Percentiles rank a stretch among this genome's conserved stretches.
Evolutionary conservation across 92 coral and sea anemone genomes (phyloP).

Genomic region (Porites cylindrica): DNA sequence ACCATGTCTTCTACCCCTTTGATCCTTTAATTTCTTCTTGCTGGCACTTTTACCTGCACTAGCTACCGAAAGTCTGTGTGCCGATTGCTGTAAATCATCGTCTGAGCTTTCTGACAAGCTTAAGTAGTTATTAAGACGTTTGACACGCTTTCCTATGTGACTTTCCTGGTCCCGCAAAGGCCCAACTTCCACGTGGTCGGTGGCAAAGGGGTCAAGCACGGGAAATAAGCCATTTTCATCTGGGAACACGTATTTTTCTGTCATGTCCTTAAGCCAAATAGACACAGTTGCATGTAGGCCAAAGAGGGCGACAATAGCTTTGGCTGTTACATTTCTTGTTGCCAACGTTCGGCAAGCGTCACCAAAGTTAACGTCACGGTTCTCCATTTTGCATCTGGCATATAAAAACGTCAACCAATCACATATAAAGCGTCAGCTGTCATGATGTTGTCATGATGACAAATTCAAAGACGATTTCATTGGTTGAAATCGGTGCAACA

Average conservation of each 20-base stretch:
- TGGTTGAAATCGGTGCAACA: too few relatives aligned
- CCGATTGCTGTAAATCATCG: background rate
- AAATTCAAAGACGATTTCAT: too few relatives aligned
- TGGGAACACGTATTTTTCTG: conserved; percentile 1
- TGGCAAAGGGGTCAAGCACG: too few relatives aligned
- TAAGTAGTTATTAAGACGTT: background rate
- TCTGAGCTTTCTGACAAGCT: conserved; percentile 10
- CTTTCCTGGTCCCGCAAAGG: too few relatives aligned
- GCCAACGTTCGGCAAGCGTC: conserved; percentile 8
- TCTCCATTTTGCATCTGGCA: conserved; percentile 9
- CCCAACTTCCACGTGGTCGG: background rate
- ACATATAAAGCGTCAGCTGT: background rate
- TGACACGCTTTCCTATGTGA: too few relatives aligned
- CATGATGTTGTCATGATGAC: too few relatives aligned
- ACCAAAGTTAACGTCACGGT: background rate
- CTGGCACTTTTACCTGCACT: background rate
- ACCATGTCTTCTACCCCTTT: background rate
- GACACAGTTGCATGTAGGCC: background rate
- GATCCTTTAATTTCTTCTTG: background rate
- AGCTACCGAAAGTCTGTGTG: background rate
- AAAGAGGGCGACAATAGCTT: background rate
- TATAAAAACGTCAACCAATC: background rate
- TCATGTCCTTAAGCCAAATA: conserved; percentile 20
- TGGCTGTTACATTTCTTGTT: conserved; percentile 11
- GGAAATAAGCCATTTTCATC: too few relatives aligned